These are phyloP conservation scores for Ormyrus pomaceus DNA, from an alignment of 2,888 invertebrate species.

Conservation along the genomic window DNA sequence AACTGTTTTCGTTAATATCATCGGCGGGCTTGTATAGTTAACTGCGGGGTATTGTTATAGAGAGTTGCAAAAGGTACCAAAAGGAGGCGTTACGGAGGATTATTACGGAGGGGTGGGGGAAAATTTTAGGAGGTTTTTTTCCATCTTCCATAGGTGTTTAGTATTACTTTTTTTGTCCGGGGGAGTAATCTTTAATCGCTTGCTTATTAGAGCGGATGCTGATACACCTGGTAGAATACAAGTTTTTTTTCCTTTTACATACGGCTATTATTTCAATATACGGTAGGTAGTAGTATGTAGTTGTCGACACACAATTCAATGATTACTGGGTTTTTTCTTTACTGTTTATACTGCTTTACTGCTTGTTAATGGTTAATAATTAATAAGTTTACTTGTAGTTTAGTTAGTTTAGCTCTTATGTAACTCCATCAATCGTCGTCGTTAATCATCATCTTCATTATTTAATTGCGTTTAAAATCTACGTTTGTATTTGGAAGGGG, in stretches of 20 bases:
- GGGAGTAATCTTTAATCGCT: conserved; percentile 67
- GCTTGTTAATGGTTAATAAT: conserved; percentile 75
- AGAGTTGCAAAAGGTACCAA: conserved; percentile 25
- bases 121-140: conserved; percentile 53
- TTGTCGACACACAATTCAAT: conserved; percentile 76
- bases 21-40: conserved; percentile 54
- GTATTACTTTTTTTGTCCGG: conserved; percentile 57
- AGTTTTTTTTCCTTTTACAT: conserved; percentile 74
- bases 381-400: conserved; percentile 76
- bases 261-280: conserved; percentile 76
- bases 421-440: conserved; percentile 67
- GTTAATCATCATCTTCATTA: conserved; percentile 68
- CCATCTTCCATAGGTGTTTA: conserved; percentile 60
- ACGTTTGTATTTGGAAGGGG: conserved; percentile 67
- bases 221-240: conserved; percentile 76
- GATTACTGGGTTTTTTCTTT: conserved; percentile 72
- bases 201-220: conserved; percentile 75
- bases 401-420: conserved; percentile 74
- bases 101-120: conserved; percentile 52
- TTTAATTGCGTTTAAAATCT: conserved; percentile 74
- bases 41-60: conserved; percentile 37
- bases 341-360: conserved; percentile 76
- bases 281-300: conserved; percentile 76
- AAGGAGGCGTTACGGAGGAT: conserved; percentile 11
- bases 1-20: conserved; percentile 34